Base-by-base conservation (phyloP, 2,888 invertebrate species). In the Eubasilissa splendida region DNA sequence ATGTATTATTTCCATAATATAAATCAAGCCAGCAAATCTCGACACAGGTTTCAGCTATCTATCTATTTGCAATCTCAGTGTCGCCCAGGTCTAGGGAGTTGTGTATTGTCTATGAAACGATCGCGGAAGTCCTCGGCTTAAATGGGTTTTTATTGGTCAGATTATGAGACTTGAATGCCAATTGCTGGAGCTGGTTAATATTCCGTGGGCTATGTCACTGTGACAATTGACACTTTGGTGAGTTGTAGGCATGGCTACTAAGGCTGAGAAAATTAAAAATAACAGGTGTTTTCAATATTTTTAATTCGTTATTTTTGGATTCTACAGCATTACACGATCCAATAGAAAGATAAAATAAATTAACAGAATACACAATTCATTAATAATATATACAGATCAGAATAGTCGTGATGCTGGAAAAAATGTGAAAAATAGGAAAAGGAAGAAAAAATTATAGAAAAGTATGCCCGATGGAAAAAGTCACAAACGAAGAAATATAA, bases 221-320 rank as follows among this genome's bases (percentile, higher is more conserved):
- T 71, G 80, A 80, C 82, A 80, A 82, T 82, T 80, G 80, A 80
- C 80, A 80, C 79, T 80, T 76, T 73, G 76, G 65, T 68, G 70
- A 65, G 60, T 12, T 65, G 79, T 73, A 42, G 42, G 42, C 2
- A 22, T 78, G 58, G 80, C 33, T 63, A 65, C 76, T 76, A 66
- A 53, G 59, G 22, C 54, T 70, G 56, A 71, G 80, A 80, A 77
- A 78, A 52, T 56, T 73, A 33, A 70, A 52, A 9, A 53, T n/a
- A 53, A 11, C 70, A 70, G 70, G 70, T 10, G 22, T 70, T 14
- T 22, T 22, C 52, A 70, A 70, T 5, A 4, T 22, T 14, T 52
- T 68, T 52, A 42, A 42, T 42, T 7, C 3, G 4, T 7, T 5
- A 5, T 7, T 4, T 7, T 42, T 42, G 7, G 42, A 42, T 42